Percentiles rank a stretch among this genome's conserved stretches.
phyloP scores from a whole-genome alignment of 30 jellyfish, hydroid and myxozoan species.

The Catostylus mosaicus region DNA sequence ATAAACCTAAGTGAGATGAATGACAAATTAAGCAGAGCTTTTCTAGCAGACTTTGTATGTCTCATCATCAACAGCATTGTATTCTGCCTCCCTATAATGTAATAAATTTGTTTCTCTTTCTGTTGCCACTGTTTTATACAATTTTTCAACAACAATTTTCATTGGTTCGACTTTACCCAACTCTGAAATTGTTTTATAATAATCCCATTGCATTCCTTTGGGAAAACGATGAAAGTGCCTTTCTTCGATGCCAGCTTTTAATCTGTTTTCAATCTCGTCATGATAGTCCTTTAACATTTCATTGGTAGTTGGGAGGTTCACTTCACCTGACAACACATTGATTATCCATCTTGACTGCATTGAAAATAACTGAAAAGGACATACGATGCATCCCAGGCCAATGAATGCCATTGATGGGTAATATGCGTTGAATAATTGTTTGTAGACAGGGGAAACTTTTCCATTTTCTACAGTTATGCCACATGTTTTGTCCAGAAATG shows the following conservation, averaged over 20 bases:
- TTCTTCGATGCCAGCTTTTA: conserved; percentile 49
- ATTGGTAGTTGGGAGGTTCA: conserved; percentile 44
- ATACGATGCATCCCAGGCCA: conserved; percentile 64
- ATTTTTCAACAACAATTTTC: conserved; percentile 7
- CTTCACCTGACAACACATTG: conserved; percentile 44
- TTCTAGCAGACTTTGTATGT: too few relatives aligned
- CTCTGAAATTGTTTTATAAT: conserved; percentile 32
- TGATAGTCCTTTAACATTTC: conserved; percentile 61
- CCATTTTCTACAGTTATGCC: conserved; percentile 35
- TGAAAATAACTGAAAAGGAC: conserved; percentile 71
- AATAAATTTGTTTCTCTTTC: conserved; percentile 22
- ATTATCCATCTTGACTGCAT: conserved; percentile 72
- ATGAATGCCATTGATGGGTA: conserved; percentile 78
- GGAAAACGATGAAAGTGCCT: conserved; percentile 62
- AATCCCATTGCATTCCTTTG: conserved; percentile 65
- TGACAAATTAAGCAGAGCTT: too few relatives aligned
- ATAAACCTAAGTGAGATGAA: too few relatives aligned
- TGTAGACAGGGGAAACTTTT: conserved; percentile 71
- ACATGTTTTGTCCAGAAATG: conserved; percentile 69
- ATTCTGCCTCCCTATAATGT: conserved; percentile 44
- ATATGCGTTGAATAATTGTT: conserved; percentile 67
- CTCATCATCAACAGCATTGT: conserved; percentile 43
- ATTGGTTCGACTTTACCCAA: conserved; percentile 48
- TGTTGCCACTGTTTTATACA: conserved; percentile 19
- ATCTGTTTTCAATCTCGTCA: conserved; percentile 25